A percentile compares a stretch with the other conserved stretches of the same genome.
phyloP scores from a whole-genome alignment of 2,888 invertebrate species.

The Quadroppia sp. region DNA sequence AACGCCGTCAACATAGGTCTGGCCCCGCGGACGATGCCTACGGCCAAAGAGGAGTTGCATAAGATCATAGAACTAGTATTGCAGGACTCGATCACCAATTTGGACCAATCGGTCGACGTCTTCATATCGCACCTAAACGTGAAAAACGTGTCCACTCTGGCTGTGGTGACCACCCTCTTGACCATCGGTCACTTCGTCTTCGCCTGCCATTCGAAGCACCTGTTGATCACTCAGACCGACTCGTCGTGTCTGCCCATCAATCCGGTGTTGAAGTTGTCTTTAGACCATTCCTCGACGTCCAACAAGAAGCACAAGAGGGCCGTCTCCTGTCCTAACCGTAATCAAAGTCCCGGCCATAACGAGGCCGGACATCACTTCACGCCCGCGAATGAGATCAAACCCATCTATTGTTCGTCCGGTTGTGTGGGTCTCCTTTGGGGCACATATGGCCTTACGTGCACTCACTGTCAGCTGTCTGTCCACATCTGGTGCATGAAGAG shows the following conservation, averaged over 20 bases:
- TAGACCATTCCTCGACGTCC: too few relatives aligned
- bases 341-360: slow-evolving; percentile 1
- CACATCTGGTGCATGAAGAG: slow-evolving; percentile 40
- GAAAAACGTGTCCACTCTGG: slow-evolving; percentile 31
- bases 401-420: slow-evolving; percentile 35
- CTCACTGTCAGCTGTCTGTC: slow-evolving; percentile 34
- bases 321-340: slow-evolving; percentile 11
- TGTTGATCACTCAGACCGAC: slow-evolving; percentile 1
- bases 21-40: background rate
- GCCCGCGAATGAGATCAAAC: slow-evolving; percentile 6
- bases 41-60: slow-evolving; percentile 30
- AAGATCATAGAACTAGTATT: slow-evolving; percentile 31
- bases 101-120: slow-evolving; percentile 21
- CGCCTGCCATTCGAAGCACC: slow-evolving; percentile 23
- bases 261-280: slow-evolving; percentile 37
- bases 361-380: slow-evolving; percentile 33
- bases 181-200: slow-evolving; percentile 40
- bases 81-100: slow-evolving; percentile 5
- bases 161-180: slow-evolving; percentile 30
- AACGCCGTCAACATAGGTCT: background rate
- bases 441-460: slow-evolving; percentile 25
- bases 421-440: slow-evolving; percentile 38
- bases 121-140: background rate
- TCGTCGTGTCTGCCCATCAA: slow-evolving; percentile 1
- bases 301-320: slow-evolving; percentile 39